Evolutionary conservation across 1,140 invertebrate genomes (phyloP).

Genomic region (Drosophila auraria): DNA sequence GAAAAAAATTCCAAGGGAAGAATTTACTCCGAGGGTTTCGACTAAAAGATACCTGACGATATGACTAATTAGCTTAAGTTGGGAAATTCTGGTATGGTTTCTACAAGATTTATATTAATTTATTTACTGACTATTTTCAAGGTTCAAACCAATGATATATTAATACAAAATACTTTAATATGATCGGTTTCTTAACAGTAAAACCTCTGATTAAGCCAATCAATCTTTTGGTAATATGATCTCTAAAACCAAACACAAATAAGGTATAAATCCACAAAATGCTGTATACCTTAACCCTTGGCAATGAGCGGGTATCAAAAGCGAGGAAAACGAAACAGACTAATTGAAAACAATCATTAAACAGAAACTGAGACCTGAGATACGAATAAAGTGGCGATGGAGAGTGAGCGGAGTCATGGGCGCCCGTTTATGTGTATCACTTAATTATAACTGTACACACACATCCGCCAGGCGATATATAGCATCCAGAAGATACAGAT

Average conservation of each 20-base stretch:
- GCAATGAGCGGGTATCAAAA: conserved; percentile 5
- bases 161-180: neutral
- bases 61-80: neutral
- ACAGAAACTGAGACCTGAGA: conserved; percentile 51
- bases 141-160: neutral
- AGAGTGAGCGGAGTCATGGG: conserved; percentile 14
- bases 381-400: conserved; percentile 11
- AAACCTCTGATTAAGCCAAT: neutral
- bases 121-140: neutral
- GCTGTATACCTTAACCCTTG: conserved; percentile 9
- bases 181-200: neutral
- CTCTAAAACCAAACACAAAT: neutral
- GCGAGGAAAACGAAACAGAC: conserved; percentile 46
- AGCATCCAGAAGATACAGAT: conserved; percentile 30
- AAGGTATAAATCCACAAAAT: neutral
- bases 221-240: conserved; percentile 15
- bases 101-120: no score
- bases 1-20: neutral
- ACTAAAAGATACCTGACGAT: conserved; percentile 1
- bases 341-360: conserved; percentile 82
- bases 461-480: conserved; percentile 26
- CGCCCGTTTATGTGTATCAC: conserved; percentile 71
- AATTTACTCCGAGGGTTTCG: neutral
- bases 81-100: no score
- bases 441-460: conserved; percentile 80